Evolutionary conservation across 2,888 invertebrate species (phyloP).

Genomic region (Podabrus alpinus): DNA sequence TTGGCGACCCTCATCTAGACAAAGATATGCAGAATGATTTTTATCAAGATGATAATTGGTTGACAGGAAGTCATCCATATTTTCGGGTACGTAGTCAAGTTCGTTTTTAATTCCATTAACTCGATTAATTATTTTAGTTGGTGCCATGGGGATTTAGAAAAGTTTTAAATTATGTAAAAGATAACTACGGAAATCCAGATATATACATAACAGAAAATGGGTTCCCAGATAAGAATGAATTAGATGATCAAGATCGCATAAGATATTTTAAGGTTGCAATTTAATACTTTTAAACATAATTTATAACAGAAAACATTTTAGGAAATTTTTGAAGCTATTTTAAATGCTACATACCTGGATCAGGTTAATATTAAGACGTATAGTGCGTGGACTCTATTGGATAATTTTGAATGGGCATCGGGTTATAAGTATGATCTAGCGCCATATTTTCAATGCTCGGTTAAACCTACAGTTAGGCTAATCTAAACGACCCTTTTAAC

Average conservation of each 20-base stretch:
- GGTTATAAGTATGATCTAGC: constrained; percentile 68
- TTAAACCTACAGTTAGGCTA: too few relatives aligned
- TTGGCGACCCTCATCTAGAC: neutral
- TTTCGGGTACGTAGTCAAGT: constrained; percentile 48
- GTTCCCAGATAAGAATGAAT: neutral
- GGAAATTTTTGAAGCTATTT: neutral
- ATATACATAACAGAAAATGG: constrained; percentile 68
- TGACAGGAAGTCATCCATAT: constrained; percentile 55
- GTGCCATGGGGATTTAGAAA: constrained; percentile 68
- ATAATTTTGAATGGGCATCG: constrained; percentile 76
- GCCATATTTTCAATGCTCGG: too few relatives aligned
- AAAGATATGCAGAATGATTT: constrained; percentile 52
- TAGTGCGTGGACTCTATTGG: constrained; percentile 75
- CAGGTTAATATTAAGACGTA: constrained; percentile 60
- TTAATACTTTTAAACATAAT: neutral
- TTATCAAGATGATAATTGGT: constrained; percentile 55
- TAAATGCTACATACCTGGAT: constrained; percentile 2
- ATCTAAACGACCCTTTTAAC: too few relatives aligned
- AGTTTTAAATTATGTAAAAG: constrained; percentile 65
- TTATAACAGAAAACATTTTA: neutral
- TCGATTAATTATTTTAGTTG: neutral
- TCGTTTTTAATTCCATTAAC: neutral
- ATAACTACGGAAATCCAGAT: constrained; percentile 62
- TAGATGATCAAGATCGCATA: neutral
- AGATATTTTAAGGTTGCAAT: neutral